Base-by-base conservation (phyloP, 2,888 invertebrate species). In the Rhabditoides inermis region DNA sequence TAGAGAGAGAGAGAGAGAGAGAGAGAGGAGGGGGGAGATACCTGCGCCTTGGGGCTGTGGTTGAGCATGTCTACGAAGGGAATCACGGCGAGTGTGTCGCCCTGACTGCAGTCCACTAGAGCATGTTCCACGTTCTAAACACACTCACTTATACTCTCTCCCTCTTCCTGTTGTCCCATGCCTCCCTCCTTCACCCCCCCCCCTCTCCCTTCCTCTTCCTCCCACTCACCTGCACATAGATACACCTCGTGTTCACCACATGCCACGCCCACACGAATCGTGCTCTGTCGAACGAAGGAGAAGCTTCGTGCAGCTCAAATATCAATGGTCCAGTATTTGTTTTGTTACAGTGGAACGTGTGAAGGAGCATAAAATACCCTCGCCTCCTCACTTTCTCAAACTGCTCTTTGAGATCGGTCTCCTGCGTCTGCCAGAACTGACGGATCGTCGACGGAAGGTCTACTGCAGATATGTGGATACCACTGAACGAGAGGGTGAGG, bases 41-140 rank as follows among this genome's bases (percentile, higher is more conserved):
- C 58, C 40, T 62, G 53, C 3, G 68, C 60, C 1, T 55, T 49
- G 15, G 68, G 56, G 22, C 53, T 51, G 55, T 75, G 75, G 47
- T 75, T 75, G 32, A 76, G 55, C 72, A 75, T 69, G 49, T 75
- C 75, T 4, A 75, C 65, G 27, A 68, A 58, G 12, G 75, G 75
- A 37, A 73, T 59, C 7, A 76, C 58, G 2, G 73, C 75, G 18
- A 76, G 56, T 6, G 64, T 64, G 45, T 73, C 73, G 32, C n/a
- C n/a, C n/a, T n/a, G n/a, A n/a, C n/a, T n/a, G n/a, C n/a, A n/a
- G n/a, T n/a, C n/a, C n/a, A n/a, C n/a, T n/a, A n/a, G n/a, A n/a
- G n/a, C n/a, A 18, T 39, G 39, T n/a, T 6, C 39, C 39, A 39
- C 10, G 39, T 15, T n/a, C 6, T 39, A 18, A 39, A 39, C 18